A percentile compares a stretch with the other conserved stretches of the same genome.
Conservation (phyloP, 2,797 vertebrate genomes). For the Taenioides sp. region DNA sequence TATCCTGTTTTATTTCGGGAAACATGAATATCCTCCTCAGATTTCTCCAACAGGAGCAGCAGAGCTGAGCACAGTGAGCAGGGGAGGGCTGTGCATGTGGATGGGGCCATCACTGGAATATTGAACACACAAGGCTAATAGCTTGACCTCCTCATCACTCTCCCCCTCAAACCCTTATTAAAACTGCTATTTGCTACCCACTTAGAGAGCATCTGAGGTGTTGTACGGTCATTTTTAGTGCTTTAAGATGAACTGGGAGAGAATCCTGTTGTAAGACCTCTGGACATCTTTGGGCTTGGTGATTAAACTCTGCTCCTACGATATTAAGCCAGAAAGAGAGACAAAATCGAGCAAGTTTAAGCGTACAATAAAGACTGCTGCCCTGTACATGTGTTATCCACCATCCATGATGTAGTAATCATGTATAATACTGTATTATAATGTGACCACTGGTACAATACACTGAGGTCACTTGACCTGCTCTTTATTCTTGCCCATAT, state of each 20-base stretch:
- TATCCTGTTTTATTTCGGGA: slow-evolving; percentile 58
- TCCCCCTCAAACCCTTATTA: slow-evolving; percentile 36
- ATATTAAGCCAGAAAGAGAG: slow-evolving; percentile 13
- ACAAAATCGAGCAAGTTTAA: slow-evolving; percentile 30
- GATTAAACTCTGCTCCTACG: slow-evolving; percentile 50
- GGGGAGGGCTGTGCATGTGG: slow-evolving; percentile 19
- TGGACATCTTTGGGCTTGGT: slow-evolving; percentile 51
- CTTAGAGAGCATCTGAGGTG: slow-evolving; percentile 33
- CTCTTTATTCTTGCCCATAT: no score
- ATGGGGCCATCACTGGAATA: slow-evolving; percentile 34
- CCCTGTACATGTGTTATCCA: not conserved
- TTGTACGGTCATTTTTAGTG: slow-evolving; percentile 23
- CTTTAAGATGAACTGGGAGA: slow-evolving; percentile 36
- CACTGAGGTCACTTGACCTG: no score
- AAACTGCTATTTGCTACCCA: slow-evolving; percentile 43
- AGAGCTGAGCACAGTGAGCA: slow-evolving; percentile 42
- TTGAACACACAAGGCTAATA: slow-evolving; percentile 52
- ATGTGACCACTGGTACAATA: no score
- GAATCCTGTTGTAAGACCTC: slow-evolving; percentile 46
- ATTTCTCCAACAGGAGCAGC: slow-evolving; percentile 51
- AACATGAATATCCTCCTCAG: slow-evolving; percentile 40
- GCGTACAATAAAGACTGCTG: not conserved
- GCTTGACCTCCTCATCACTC: slow-evolving; percentile 45
- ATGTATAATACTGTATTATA: no score
- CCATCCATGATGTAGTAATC: no score